Base-by-base conservation (phyloP, 1,140 invertebrate species). In the Habropoda laboriosa region DNA sequence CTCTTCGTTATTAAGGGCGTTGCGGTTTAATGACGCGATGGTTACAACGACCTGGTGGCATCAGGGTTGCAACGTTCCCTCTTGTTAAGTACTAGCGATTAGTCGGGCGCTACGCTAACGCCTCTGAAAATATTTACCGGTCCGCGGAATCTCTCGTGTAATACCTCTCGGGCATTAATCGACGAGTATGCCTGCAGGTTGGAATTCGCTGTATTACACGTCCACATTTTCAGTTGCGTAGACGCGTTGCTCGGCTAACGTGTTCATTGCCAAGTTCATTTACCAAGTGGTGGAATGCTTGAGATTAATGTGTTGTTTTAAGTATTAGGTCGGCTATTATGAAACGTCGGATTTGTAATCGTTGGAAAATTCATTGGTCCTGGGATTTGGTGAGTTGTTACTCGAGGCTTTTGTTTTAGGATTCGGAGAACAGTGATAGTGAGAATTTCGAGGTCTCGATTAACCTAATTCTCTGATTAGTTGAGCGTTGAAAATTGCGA, bases 1-100 rank as follows among this genome's bases (percentile, higher is more conserved):
- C 73, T 66, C 71, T 32, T 64, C 70, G 81, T 86, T 89, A 87
- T 89, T 88, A 82, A 82, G 66, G 79, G 71, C 73, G 66, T 80
- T 86, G 82, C 71, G 75, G 73, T 88, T 83, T 89, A 89, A 89
- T 77, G 81, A 87, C 72, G 81, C 87, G 77, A 81, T 42, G 57
- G 40, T 38, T 30, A 38, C 55, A 66, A 55, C 51, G 53, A 80
- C 49, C 35, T n/a, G 40, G 24, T 49, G 67, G n/a, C 73, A 67
- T 80, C 73, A 58, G n/a, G 21, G 55, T 45, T 57, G 53, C 49
- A 64, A 38, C 40, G 60, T 76, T 80, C 27, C 72, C n/a, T n/a
- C n/a, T 45, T 61, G 42, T 76, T 68, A 80, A 80, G 45, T 66
- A 51, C 27, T 40, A 58, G 45, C 63, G 73, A 80, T 80, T 76